These are phyloP conservation scores for Spodoptera litura DNA, from an alignment of 1,140 invertebrate genomes.

Conservation along the genomic window DNA sequence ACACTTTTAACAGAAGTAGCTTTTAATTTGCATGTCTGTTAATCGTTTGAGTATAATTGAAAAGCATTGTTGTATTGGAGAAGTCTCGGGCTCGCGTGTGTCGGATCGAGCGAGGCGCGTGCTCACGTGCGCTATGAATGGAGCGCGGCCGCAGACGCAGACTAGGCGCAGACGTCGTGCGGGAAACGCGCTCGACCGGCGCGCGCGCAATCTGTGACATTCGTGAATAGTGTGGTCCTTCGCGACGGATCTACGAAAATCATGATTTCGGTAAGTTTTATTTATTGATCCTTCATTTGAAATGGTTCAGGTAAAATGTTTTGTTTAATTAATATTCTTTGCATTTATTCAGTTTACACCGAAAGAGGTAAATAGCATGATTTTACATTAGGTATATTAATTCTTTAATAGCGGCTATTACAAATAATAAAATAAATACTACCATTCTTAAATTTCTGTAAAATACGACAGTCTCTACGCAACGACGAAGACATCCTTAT, in stretches of 20 bases:
- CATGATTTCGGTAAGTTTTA: conserved; percentile 46
- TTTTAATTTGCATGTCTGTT: too few relatives aligned
- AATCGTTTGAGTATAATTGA: conserved; percentile 3
- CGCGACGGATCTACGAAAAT: neutral
- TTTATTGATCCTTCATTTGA: neutral
- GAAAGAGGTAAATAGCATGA: too few relatives aligned
- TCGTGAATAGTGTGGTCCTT: conserved; percentile 51
- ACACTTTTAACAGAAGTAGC: too few relatives aligned
- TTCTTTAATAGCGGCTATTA: too few relatives aligned
- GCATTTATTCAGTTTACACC: too few relatives aligned
- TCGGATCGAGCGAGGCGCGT: neutral
- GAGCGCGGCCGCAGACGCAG: conserved; percentile 52
- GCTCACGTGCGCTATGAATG: conserved; percentile 59
- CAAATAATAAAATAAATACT: neutral
- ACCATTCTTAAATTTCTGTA: neutral
- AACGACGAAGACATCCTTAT: neutral
- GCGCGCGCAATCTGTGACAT: conserved; percentile 34
- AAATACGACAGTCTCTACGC: neutral
- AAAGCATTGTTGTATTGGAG: too few relatives aligned
- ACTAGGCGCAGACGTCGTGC: conserved; percentile 72
- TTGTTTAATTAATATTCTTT: too few relatives aligned
- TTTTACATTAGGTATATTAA: too few relatives aligned
- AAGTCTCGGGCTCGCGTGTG: neutral
- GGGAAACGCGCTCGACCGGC: conserved; percentile 63
- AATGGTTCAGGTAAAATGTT: neutral